Base-by-base conservation (phyloP, 2,888 invertebrate species). In the Nineta flava region DNA sequence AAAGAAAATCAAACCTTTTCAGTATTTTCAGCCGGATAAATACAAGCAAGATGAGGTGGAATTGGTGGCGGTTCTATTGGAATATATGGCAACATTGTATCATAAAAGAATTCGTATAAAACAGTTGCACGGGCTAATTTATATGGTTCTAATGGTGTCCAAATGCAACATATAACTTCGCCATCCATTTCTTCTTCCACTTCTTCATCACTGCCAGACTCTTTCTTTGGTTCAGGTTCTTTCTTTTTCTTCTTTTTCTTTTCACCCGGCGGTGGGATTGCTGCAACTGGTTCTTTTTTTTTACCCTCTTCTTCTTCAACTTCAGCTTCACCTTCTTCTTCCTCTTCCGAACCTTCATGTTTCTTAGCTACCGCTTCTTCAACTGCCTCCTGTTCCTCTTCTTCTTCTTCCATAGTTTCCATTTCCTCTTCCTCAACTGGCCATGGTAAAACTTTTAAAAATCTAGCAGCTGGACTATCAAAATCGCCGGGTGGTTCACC, bases 21-120 rank as follows among this genome's bases (percentile, higher is more conserved):
- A 38, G n/a, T 38, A 10, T 38, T 12, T 38, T n/a, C n/a, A n/a
- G 38, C 38, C 5, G 38, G 38, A 61, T 79, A 85, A 54, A 81
- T 72, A 55, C 86, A 69, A 2, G 77, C 73, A 51, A 80, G 61
- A 65, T 81, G 79, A 0, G 81, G 82, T 0, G 81, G 79, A 47
- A 74, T 73, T 1, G 78, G 74, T 1, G 72, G 64, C 0, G 74
- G 71, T 48, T 77, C 75, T 0, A 81, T 74, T 42, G 79, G 73
- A 13, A 79, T 65, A 47, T 76, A 69, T 0, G 73, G 62, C 1
- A 66, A 63, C 0, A 76, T 71, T 60, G 75, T 66, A 52, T 59
- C 60, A 1, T 65, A 64, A 53, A 69, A 70, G 47, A 69, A 61
- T 40, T 67, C 54, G 49, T 65, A 63, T 15, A 71, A 54, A n/a